phyloP scores from a whole-genome alignment of 2,797 vertebrate species.

The Pipistrellus nathusii region DNA sequence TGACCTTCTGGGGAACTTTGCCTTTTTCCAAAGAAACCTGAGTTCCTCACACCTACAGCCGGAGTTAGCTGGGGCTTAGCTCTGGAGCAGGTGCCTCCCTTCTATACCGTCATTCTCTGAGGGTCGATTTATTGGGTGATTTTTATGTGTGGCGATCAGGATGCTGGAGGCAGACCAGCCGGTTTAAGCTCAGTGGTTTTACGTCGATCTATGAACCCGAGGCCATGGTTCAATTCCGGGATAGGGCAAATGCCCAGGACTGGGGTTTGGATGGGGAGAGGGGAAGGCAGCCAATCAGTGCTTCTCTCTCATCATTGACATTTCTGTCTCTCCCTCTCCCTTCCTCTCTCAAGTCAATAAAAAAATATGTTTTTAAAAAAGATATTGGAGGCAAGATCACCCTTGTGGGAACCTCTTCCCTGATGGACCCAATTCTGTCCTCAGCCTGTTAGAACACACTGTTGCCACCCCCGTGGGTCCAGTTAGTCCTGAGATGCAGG shows the following conservation, averaged over 20 bases:
- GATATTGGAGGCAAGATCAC: background rate
- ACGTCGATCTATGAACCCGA: too few species aligned
- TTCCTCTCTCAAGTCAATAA: too few species aligned
- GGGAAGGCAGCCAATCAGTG: too few species aligned
- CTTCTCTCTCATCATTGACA: too few species aligned
- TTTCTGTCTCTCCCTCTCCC: too few species aligned
- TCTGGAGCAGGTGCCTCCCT: background rate
- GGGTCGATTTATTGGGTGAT: background rate
- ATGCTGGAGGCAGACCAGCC: background rate
- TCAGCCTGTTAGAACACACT: background rate
- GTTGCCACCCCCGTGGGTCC: background rate
- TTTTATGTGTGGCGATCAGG: background rate
- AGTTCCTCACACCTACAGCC: background rate
- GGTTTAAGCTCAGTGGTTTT: too few species aligned
- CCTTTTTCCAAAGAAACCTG: slow-evolving; percentile 14
- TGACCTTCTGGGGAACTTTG: background rate
- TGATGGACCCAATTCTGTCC: background rate
- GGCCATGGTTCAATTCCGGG: too few species aligned
- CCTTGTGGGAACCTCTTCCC: background rate
- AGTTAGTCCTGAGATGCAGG: background rate
- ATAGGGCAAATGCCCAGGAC: too few species aligned
- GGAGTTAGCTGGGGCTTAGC: background rate
- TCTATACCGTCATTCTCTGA: background rate
- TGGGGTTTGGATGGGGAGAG: too few species aligned
- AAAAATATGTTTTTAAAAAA: too few species aligned